Conservation (phyloP, 2,113 vertebrate species). For the Corvus moneduloides region DNA sequence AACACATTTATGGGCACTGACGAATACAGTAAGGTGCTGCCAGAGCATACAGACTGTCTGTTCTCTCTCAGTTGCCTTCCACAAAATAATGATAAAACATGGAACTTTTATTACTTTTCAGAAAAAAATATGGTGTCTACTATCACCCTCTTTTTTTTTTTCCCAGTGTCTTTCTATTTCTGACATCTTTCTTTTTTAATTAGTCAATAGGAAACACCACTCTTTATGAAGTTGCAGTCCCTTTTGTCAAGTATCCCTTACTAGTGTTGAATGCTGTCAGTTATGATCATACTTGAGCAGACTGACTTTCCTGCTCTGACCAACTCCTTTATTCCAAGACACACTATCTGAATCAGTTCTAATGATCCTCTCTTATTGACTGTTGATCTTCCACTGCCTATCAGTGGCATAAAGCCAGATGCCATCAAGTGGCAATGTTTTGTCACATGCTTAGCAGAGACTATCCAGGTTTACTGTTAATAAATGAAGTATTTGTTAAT, state of each 20-base stretch:
- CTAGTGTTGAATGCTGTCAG: neutral
- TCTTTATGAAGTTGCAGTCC: neutral
- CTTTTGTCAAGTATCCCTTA: neutral
- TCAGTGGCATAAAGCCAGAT: slow-evolving; percentile 73
- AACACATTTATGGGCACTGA: neutral
- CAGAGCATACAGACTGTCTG: neutral
- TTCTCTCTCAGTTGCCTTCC: neutral
- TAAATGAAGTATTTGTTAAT: slow-evolving; percentile 49
- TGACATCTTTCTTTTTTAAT: neutral
- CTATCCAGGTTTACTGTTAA: slow-evolving; percentile 62
- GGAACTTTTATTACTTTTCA: neutral
- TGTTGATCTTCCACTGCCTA: slow-evolving; percentile 34
- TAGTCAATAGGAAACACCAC: neutral
- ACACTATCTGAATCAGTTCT: neutral
- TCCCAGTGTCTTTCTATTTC: neutral
- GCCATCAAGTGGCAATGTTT: slow-evolving; percentile 66
- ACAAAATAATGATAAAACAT: neutral
- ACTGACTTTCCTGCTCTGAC: neutral
- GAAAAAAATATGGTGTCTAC: neutral
- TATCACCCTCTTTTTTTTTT: fast-evolving
- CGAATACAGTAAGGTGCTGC: neutral
- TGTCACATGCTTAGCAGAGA: slow-evolving; percentile 59
- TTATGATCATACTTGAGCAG: neutral
- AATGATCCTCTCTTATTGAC: slow-evolving; percentile 21
- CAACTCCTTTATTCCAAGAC: neutral